phyloP scores from a whole-genome alignment of 2,888 invertebrate species.

The Phoenoteleia sp. region DNA sequence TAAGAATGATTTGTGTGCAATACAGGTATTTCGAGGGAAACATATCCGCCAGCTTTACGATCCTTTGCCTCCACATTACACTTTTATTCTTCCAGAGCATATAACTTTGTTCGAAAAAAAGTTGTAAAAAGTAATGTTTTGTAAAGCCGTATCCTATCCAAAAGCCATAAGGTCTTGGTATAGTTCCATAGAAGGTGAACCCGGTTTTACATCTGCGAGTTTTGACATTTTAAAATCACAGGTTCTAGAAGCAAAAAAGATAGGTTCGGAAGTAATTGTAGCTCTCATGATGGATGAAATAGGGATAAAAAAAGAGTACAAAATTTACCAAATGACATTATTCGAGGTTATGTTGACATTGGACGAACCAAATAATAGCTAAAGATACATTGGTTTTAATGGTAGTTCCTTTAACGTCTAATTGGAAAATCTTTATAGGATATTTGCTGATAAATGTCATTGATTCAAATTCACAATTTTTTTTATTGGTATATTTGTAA shows the following conservation, averaged over 20 bases:
- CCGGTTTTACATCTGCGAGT: constrained; percentile 65
- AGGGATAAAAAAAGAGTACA: constrained; percentile 60
- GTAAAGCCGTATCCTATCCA: constrained; percentile 64
- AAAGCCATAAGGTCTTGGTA: constrained; percentile 66
- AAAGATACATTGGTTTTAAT: constrained; percentile 55
- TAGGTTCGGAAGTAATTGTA: constrained; percentile 48
- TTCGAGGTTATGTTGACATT: constrained; percentile 68
- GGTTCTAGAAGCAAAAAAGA: constrained; percentile 29
- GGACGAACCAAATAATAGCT: constrained; percentile 32
- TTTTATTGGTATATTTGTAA: no score
- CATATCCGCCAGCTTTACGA: constrained; percentile 56
- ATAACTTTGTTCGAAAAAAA: constrained; percentile 67
- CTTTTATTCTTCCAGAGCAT: constrained; percentile 65
- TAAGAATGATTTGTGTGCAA: no score
- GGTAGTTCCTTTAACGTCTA: neutral
- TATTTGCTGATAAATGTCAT: constrained; percentile 3
- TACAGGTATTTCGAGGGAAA: constrained; percentile 11
- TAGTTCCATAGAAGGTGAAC: constrained; percentile 53
- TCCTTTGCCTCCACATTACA: constrained; percentile 67
- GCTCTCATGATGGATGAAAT: constrained; percentile 71
- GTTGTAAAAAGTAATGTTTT: no score
- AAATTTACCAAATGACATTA: constrained; percentile 37
- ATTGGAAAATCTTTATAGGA: constrained; percentile 5
- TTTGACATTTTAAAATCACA: constrained; percentile 54
- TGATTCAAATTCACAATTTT: no score